Base-by-base conservation (phyloP, 2,113 vertebrate genomes). In the Spea multiplicata region DNA sequence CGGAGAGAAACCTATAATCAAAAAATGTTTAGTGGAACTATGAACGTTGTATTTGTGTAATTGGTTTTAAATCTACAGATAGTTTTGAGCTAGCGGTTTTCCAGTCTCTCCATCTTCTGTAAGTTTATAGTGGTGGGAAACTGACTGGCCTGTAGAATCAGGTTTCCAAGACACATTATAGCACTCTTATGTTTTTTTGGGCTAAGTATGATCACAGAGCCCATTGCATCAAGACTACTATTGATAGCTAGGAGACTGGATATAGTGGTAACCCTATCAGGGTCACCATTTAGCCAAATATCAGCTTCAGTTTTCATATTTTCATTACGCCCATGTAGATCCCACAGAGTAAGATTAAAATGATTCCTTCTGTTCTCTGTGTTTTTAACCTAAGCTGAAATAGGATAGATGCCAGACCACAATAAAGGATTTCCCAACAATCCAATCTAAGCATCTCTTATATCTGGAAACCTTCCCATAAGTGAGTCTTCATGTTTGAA, bases 391-490 rank as follows among this genome's bases (percentile, higher is more conserved):
- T 44, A 52, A 82, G 47, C 64, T 53, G 17, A 61, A 66, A 17
- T 5, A 13, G 10, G 49, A 44, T 3, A 14, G 16, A 30, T 50
- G 75, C 81, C 74, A 77, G 68, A 77, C 74, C 81, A 68, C 81
- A 82, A 67, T 30, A 80, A 80, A 73, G 71, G 77, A 67, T 59
- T 67, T 72, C 8, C 70, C 66, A 59, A 82, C n/a, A 4, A 0
- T 5, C 49, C 64, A 76, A 0, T 0, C 1, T 82, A 5, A 13
- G 70, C 81, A 71, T 7, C 14, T 8, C 5, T 84, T 46, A 67
- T 44, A 59, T 67, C 16, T 2, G 14, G 65, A 70, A 57, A 82
- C 68, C 6, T 65, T 2, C n/a, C 7, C 14, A 3, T 57, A 50
- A 10, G 66, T 66, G 66, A 73, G 57, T 7, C 13, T 46, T 30